Evolutionary conservation across 92 coral and sea anemone genomes (phyloP), one percentile per base, ranked within the genome.

Genomic region (Hydrozoanthus gracilis): DNA sequence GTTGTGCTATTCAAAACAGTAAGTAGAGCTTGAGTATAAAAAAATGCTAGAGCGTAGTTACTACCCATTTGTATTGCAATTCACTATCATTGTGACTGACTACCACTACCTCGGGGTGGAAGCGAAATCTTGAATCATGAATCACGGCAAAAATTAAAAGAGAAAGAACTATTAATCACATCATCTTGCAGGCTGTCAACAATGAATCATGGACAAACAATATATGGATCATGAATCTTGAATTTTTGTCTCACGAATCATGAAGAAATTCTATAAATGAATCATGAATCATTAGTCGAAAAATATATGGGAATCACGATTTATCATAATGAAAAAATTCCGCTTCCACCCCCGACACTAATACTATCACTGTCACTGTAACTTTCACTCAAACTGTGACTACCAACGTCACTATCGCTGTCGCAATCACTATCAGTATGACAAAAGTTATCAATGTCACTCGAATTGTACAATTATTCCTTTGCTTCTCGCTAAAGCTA

Each of bases 1-100:
- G 79, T 74, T 74, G 79, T 74, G 55, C 20, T 74, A 2, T 74
- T 74, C 16, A 74, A 74, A 49, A n/a, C 35, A 18, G 79, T 74
- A 74, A 74, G 79, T 48, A 50, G n/a, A 50, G 47, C 44, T n/a
- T 61, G 6, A 61, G 16, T 14, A 61, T n/a, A 9, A 13, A 4
- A 2, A 61, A 13, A 61, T 61, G 68, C 68, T 13, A 5, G 68
- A 61, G 16, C 39, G 39, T 27, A 27, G 2, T 27, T 27, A 27
- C 39, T 27, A 27, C 39, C 39, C 39, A 27, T 27, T 27, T 27
- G 11, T 14, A 17, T 61, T 20, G 16, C 15, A 12, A 6, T 6
- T 61, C 4, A 56, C 64, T 56, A 3, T 8, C 15, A n/a, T 56
- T n/a, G 13, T 11, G 64, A 10, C 3, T 56, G 15, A 56, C 64